A percentile compares a stretch with the other conserved stretches of the same genome.
These are phyloP conservation scores for Eurois occulta DNA, from an alignment of 2,888 invertebrate genomes.

Conservation along the genomic window DNA sequence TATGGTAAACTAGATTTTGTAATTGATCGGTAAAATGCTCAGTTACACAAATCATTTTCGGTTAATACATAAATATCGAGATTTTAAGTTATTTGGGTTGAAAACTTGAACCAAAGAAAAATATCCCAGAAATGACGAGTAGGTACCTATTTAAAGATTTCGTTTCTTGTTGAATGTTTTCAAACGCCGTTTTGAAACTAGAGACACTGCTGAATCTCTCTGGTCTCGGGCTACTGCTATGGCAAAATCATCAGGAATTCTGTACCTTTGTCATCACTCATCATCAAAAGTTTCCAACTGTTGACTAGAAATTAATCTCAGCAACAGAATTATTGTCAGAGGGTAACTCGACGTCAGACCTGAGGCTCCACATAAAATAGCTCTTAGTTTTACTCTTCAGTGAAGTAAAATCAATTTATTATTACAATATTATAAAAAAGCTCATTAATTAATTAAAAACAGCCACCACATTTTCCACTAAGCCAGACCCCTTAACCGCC, in stretches of 20 bases:
- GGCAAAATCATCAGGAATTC: background rate
- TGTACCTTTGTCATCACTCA: background rate
- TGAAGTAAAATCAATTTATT: too few relatives aligned
- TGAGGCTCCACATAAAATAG: background rate
- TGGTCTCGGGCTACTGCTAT: background rate
- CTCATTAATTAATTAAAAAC: constrained; percentile 14
- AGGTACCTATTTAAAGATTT: too few relatives aligned
- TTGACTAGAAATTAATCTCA: too few relatives aligned
- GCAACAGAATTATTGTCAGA: too few relatives aligned
- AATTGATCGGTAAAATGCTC: background rate
- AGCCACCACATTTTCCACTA: constrained; percentile 45
- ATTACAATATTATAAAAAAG: too few relatives aligned
- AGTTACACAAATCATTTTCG: background rate
- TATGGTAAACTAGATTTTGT: background rate
- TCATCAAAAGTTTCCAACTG: background rate
- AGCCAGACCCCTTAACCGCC: constrained; percentile 67
- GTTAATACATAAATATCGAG: background rate
- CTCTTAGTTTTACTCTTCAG: too few relatives aligned
- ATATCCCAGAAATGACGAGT: background rate
- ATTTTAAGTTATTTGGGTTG: background rate
- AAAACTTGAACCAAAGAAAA: too few relatives aligned
- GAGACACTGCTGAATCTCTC: background rate
- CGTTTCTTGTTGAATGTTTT: background rate
- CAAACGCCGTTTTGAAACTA: background rate
- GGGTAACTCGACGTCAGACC: too few relatives aligned